A percentile compares a stretch with the other conserved stretches of the same genome.
Conservation (phyloP, 2,797 vertebrate genomes). For the Myotis pilosus region DNA sequence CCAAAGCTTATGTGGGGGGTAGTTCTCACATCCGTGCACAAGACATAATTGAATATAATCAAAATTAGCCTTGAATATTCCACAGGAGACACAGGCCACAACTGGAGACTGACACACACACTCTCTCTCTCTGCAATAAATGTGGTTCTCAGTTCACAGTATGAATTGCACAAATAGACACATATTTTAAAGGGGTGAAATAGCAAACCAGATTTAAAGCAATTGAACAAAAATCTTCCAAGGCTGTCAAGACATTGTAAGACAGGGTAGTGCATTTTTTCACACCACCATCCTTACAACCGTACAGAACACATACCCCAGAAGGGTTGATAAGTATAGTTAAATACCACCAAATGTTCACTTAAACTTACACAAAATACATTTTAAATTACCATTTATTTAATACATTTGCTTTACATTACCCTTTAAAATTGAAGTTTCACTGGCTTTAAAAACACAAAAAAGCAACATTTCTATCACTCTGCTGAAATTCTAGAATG, state of each 20-base stretch:
- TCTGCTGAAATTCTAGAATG: neutral
- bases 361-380: neutral
- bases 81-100: neutral
- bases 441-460: neutral
- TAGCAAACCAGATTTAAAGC: neutral
- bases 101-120: neutral
- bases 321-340: neutral
- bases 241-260: neutral
- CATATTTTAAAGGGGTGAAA: conserved; percentile 19
- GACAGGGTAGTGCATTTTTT: neutral
- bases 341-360: neutral
- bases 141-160: neutral
- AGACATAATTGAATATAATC: neutral
- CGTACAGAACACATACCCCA: neutral
- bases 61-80: neutral
- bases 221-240: neutral
- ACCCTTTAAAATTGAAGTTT: neutral
- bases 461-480: neutral
- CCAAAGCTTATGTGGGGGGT: neutral
- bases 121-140: neutral
- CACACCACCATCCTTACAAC: neutral
- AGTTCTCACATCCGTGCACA: neutral
- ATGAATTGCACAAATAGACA: neutral
- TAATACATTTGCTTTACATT: neutral
- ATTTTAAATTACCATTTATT: neutral